Base-by-base conservation (phyloP, 2,113 vertebrate species). In the Muscicapa adusta region DNA sequence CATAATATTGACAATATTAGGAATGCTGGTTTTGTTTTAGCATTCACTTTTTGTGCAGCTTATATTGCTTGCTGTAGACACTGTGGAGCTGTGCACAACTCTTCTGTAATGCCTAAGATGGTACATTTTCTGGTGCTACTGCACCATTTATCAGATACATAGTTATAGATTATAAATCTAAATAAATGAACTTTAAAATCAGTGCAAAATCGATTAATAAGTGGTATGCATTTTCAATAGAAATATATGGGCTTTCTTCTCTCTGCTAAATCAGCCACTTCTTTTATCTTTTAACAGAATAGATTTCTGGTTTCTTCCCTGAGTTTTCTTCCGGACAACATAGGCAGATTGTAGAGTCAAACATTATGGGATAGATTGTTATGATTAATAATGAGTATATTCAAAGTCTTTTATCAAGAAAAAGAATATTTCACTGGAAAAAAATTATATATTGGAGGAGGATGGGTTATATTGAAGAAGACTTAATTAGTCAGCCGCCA, bases 51-150 rank as follows among this genome's bases (percentile, higher is more conserved):
- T 40, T 62, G 47, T 43, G 42, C 45, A 76, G 60, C 17, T 76
- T 57, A 11, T 9, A 12, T 29, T 71, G 40, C 36, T 89, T 14
- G 2, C 24, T 0, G 0, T 28, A 54, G 51, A 60, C 22, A 23
- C 84, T 75, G 38, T 80, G 75, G 38, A 75, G 54, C 33, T 5
- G 3, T 3, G 1, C 48, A 63, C 29, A 54, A 3, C 24, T 78
- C 36, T 33, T 50, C 14, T 29, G 28, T 47, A 34, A 8, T 26
- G 54, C 47, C 51, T 76, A 31, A 80, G 17, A 42, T 80, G n/a
- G 15, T 80, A 43, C 28, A 5, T 50, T 88, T 87, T 66, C 8
- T 40, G 65, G 26, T 89, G 53, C 36, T 70, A 4, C 29, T 76
- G 43, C 23, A n/a, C 0, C 1, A 20, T 83, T 77, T 71, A 51